Evolutionary conservation across 1,140 invertebrate genomes (phyloP).

Genomic region (Temnothorax longispinosus): DNA sequence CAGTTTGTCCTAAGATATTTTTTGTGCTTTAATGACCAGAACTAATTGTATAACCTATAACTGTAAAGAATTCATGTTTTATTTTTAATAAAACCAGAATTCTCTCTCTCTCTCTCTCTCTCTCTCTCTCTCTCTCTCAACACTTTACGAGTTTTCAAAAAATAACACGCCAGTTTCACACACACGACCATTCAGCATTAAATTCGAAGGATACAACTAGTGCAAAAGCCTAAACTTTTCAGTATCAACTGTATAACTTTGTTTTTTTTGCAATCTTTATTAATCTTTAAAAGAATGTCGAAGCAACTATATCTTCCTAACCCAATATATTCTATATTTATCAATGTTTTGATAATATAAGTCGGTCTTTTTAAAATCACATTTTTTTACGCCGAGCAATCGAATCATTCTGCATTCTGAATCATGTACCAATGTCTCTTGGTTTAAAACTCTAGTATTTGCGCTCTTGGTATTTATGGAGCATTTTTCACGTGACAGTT

Average conservation of each 20-base stretch:
- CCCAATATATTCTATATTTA: slow-evolving; percentile 2
- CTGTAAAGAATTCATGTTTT: too few relatives aligned
- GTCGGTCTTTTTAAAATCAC: background rate
- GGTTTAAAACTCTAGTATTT: slow-evolving; percentile 12
- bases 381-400: background rate
- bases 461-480: slow-evolving; percentile 42
- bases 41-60: too few relatives aligned
- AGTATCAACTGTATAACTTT: background rate
- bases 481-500: slow-evolving; percentile 6
- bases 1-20: too few relatives aligned
- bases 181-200: background rate
- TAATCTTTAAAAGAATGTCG: background rate
- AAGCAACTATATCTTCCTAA: background rate
- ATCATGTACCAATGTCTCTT: slow-evolving; percentile 11
- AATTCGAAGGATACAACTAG: background rate
- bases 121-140: too few relatives aligned
- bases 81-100: too few relatives aligned
- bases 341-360: background rate
- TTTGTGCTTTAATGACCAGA: too few relatives aligned
- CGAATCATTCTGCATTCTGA: background rate
- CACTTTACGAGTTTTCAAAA: too few relatives aligned
- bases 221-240: background rate
- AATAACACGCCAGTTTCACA: too few relatives aligned
- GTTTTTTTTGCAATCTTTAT: background rate
- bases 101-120: too few relatives aligned